Evolutionary conservation across 2,113 vertebrate genomes (phyloP).

Genomic region (Neopipo cinnamomea): DNA sequence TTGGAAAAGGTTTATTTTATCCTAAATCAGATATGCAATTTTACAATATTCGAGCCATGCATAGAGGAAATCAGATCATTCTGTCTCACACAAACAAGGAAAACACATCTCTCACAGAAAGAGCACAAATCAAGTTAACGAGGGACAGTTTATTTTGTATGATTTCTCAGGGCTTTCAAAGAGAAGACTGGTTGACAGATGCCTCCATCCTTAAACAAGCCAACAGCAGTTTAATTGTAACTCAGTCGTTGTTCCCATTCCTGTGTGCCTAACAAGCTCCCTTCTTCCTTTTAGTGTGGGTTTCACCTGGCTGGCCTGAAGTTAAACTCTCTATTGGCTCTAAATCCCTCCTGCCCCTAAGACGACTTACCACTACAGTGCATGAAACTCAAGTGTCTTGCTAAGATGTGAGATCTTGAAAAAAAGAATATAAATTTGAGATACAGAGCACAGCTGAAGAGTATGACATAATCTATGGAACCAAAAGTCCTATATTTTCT

Average conservation of each 20-base stretch:
- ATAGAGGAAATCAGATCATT: background rate
- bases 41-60: background rate
- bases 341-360: background rate
- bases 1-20: conserved; percentile 49
- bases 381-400: background rate
- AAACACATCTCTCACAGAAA: conserved; percentile 28
- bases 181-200: conserved; percentile 7
- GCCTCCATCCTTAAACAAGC: background rate
- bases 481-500: background rate
- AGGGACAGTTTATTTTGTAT: conserved; percentile 16
- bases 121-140: conserved; percentile 23
- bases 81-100: background rate
- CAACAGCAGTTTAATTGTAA: conserved; percentile 1
- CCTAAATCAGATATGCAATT: conserved; percentile 16
- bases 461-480: background rate
- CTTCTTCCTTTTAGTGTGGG: background rate
- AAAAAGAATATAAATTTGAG: background rate
- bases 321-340: background rate
- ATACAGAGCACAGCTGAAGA: background rate
- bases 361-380: background rate
- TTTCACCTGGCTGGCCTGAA: background rate
- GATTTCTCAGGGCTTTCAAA: conserved; percentile 31
- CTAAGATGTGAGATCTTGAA: background rate
- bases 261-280: background rate
- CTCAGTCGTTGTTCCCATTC: background rate